Conservation (phyloP, 2,888 invertebrate genomes). For the Nycteola revayana region DNA sequence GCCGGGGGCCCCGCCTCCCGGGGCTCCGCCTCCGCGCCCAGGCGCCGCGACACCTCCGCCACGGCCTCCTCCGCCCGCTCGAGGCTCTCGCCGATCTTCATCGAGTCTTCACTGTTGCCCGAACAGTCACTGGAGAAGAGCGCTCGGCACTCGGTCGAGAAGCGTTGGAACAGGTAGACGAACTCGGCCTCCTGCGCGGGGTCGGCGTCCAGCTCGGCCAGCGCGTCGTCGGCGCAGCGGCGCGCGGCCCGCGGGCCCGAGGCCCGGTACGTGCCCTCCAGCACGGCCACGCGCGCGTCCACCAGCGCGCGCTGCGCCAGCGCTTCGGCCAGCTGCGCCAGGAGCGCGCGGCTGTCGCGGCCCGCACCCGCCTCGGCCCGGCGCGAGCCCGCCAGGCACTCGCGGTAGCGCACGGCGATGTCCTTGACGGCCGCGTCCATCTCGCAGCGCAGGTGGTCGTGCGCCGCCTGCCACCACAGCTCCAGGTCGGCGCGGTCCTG, state of each 20-base stretch:
- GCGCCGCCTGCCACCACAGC: slow-evolving; percentile 88
- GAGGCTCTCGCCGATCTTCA: slow-evolving; percentile 79
- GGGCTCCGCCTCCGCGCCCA: slow-evolving; percentile 40
- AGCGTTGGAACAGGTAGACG: slow-evolving; percentile 84
- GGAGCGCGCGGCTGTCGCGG: slow-evolving; percentile 47
- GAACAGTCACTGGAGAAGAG: slow-evolving; percentile 81
- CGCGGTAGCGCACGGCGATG: slow-evolving; percentile 85
- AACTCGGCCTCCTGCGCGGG: slow-evolving; percentile 85
- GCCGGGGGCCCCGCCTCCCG: slow-evolving; percentile 16
- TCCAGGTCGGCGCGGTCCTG: slow-evolving; percentile 87
- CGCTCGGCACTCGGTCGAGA: slow-evolving; percentile 83
- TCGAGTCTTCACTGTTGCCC: slow-evolving; percentile 80
- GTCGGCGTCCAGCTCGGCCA: slow-evolving; percentile 78
- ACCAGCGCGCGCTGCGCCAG: slow-evolving; percentile 75
- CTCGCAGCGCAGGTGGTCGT: slow-evolving; percentile 86
- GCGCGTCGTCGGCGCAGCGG: slow-evolving; percentile 59
- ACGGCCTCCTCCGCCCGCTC: slow-evolving; percentile 74
- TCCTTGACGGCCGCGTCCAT: slow-evolving; percentile 87
- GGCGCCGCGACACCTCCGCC: slow-evolving; percentile 61
- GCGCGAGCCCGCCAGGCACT: slow-evolving; percentile 71
- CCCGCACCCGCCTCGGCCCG: slow-evolving; percentile 60
- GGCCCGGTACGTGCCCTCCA: slow-evolving; percentile 81
- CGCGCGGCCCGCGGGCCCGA: slow-evolving; percentile 33
- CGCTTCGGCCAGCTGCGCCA: slow-evolving; percentile 47
- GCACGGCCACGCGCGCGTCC: slow-evolving; percentile 87